These are phyloP conservation scores for Dynastes hyllus DNA, from an alignment of 2,888 invertebrate genomes.

Conservation along the genomic window DNA sequence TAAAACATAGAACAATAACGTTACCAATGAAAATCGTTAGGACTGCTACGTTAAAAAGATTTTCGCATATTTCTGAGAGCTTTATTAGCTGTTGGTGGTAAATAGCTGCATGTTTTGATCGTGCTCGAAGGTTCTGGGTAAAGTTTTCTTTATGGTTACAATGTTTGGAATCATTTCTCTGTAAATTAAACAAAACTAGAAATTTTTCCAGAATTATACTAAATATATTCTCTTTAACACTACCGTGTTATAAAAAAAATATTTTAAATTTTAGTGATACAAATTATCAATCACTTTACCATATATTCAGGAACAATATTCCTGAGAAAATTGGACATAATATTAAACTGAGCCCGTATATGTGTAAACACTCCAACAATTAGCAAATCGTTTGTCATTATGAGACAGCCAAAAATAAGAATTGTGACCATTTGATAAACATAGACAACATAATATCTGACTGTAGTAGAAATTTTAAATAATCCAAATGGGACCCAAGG, in stretches of 20 bases:
- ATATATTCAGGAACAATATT: background rate
- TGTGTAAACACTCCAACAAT: background rate
- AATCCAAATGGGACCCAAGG: conserved; percentile 16
- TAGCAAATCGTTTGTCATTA: conserved; percentile 2
- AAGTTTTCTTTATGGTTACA: background rate
- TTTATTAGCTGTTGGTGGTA: conserved; percentile 26
- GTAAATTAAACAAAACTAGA: too few relatives aligned
- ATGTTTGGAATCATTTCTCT: background rate
- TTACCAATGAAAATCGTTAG: background rate
- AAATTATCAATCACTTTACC: background rate
- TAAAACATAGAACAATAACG: conserved; percentile 1
- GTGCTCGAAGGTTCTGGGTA: background rate
- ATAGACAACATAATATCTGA: conserved; percentile 11
- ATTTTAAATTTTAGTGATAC: too few relatives aligned
- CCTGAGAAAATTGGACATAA: conserved; percentile 1
- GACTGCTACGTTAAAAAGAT: background rate
- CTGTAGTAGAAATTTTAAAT: background rate
- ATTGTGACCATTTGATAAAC: background rate
- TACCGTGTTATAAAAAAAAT: too few relatives aligned
- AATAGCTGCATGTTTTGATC: background rate
- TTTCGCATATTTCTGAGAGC: background rate
- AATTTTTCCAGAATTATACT: too few relatives aligned
- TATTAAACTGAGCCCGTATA: conserved; percentile 10
- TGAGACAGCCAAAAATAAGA: background rate
- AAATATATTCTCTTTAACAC: too few relatives aligned